Percentiles rank a stretch among this genome's conserved stretches.
These are phyloP conservation scores for Triplophysa tibetana DNA, from an alignment of 2,113 vertebrate genomes.

Conservation along the genomic window DNA sequence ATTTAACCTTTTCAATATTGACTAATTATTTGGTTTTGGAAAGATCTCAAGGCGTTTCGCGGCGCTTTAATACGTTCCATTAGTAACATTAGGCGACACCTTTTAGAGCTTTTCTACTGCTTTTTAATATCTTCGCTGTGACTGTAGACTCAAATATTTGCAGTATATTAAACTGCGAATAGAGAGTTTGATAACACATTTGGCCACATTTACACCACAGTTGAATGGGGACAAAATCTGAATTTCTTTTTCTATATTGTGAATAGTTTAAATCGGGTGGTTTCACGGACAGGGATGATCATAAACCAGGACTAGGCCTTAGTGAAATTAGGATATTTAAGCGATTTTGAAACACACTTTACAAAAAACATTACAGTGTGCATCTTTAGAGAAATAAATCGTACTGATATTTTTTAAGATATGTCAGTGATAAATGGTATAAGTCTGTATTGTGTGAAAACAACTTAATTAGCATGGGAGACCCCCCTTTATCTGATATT, in stretches of 20 bases:
- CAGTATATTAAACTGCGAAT: not conserved
- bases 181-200: not conserved
- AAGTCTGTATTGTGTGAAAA: too few relatives aligned
- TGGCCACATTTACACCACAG: not conserved
- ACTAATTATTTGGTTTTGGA: constrained; percentile 53
- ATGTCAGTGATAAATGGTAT: too few relatives aligned
- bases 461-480: too few relatives aligned
- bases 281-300: too few relatives aligned
- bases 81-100: constrained; percentile 34
- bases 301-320: too few relatives aligned
- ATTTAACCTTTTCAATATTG: constrained; percentile 65
- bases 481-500: not conserved
- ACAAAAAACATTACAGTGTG: too few relatives aligned
- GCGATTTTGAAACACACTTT: too few relatives aligned
- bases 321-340: too few relatives aligned
- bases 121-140: constrained; percentile 16
- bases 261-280: too few relatives aligned
- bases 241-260: too few relatives aligned
- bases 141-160: not conserved
- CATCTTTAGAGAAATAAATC: too few relatives aligned
- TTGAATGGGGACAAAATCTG: not conserved
- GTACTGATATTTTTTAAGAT: too few relatives aligned
- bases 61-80: constrained; percentile 47
- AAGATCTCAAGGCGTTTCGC: constrained; percentile 55
- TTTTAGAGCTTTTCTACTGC: constrained; percentile 22